These are phyloP conservation scores for Papilio demoleus DNA, from an alignment of 2,888 invertebrate species.

Conservation along the genomic window DNA sequence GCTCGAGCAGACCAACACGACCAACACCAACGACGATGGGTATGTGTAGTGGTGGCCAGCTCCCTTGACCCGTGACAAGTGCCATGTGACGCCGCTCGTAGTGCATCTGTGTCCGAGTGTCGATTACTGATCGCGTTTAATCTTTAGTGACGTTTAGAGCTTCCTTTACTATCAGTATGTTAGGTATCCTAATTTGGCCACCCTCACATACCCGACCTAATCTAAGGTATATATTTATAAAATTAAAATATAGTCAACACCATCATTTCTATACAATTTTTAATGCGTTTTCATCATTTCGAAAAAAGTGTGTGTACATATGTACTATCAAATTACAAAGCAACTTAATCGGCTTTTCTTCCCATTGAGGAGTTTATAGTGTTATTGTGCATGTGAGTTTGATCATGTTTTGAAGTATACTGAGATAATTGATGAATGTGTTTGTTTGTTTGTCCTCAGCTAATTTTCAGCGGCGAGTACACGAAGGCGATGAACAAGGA, in stretches of 20 bases:
- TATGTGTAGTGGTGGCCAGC: conserved; percentile 89
- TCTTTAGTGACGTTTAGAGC: conserved; percentile 59
- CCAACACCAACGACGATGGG: conserved; percentile 89
- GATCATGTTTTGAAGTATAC: not conserved
- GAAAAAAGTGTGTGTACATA: not conserved
- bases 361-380: not conserved
- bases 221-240: conserved; percentile 71
- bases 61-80: conserved; percentile 60
- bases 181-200: conserved; percentile 66
- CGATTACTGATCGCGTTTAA: conserved; percentile 61
- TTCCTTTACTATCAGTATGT: conserved; percentile 50
- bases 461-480: conserved; percentile 99
- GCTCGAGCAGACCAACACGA: conserved; percentile 87
- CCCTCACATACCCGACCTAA: conserved; percentile 83
- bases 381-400: not conserved
- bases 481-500: conserved; percentile 99
- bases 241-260: conserved; percentile 16
- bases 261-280: conserved; percentile 6
- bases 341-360: not conserved
- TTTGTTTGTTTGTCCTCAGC: conserved; percentile 85
- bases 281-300: not conserved
- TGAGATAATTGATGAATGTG: not conserved
- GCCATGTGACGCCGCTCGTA: conserved; percentile 54
- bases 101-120: conserved; percentile 71
- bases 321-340: conserved; percentile 35